These are phyloP conservation scores for Nematolebias whitei DNA, from an alignment of 2,113 vertebrate genomes.

Conservation along the genomic window DNA sequence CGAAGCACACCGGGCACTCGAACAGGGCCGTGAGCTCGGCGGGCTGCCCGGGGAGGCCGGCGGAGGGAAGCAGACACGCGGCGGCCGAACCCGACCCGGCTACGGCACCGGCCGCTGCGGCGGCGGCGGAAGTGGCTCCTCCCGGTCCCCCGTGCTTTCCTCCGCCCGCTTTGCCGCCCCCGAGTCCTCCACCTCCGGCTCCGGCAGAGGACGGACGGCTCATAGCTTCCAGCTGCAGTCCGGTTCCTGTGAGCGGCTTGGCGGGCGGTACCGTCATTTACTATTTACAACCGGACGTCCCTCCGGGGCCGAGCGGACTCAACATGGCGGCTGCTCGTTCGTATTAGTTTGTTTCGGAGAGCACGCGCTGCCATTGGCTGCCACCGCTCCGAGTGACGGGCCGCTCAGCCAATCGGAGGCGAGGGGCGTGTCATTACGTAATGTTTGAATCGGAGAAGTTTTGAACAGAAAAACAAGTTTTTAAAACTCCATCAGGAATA, in stretches of 20 bases:
- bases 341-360: conserved; percentile 69
- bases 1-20: conserved; percentile 83
- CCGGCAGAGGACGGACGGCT: conserved; percentile 80
- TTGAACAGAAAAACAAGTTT: no score
- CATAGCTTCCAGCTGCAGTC: conserved; percentile 65
- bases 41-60: conserved; percentile 62
- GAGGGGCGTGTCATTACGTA: conserved; percentile 18
- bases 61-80: conserved; percentile 38
- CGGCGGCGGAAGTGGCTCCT: conserved; percentile 43
- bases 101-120: conserved; percentile 55
- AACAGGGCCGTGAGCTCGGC: conserved; percentile 81
- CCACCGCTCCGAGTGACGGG: conserved; percentile 33
- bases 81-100: conserved; percentile 62
- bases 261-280: conserved; percentile 43
- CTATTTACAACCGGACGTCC: conserved; percentile 56
- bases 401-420: conserved; percentile 62
- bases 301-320: conserved; percentile 61
- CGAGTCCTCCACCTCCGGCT: conserved; percentile 76
- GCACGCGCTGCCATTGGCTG: conserved; percentile 51
- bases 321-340: conserved; percentile 78
- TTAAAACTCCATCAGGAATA: no score
- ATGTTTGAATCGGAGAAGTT: not conserved
- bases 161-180: conserved; percentile 73
- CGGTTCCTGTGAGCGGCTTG: conserved; percentile 16
- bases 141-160: conserved; percentile 73